Evolutionary conservation across 1,140 invertebrate genomes (phyloP), one percentile per base, ranked within the genome.

Genomic region (Protaetia brevitarsis): DNA sequence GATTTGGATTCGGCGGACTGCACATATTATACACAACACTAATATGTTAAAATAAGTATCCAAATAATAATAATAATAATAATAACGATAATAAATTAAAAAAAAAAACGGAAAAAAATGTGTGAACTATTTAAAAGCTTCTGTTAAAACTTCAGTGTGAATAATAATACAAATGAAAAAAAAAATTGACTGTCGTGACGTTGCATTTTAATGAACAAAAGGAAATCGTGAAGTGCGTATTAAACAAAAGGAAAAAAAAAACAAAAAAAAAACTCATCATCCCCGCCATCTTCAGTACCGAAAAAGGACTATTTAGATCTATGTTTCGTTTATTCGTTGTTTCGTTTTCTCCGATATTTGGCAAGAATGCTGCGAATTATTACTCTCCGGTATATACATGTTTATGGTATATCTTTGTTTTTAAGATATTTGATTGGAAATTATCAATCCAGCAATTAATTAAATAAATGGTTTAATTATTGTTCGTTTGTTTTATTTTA

Each of bases 391-490:
- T 51, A 51, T 21, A 51, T 23, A 51, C 16, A 51, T 51, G 19
- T 51, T 23, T 19, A 51, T 51, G 5, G 11, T 51, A 51, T 23
- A 51, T 23, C 21, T 23, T 23, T 51, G 21, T 51, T 6, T 51
- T 51, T 19, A 51, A 51, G 41, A 51, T 51, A 51, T 51, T n/a
- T 51, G 19, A 19, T 51, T 51, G 41, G 41, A 51, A 51, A 51
- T 51, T 51, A 51, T 51, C 16, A 21, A 51, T 51, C 19, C 41
- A 23, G 19, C 41, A 51, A 41, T 51, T 51, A 16, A 51, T 21
- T 23, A 51, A 51, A 51, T 51, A 51, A 51, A 51, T 51, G 41
- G 41, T 51, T 51, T 51, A 51, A 51, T 51, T 51, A 51, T 41
- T 13, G n/a, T n/a, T 41, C 34, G 3, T 37, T 6, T 3, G n/a